Percentiles rank a stretch among this genome's conserved stretches.
Conservation (phyloP, 2,888 invertebrate species). For the Apoda limacodes region DNA sequence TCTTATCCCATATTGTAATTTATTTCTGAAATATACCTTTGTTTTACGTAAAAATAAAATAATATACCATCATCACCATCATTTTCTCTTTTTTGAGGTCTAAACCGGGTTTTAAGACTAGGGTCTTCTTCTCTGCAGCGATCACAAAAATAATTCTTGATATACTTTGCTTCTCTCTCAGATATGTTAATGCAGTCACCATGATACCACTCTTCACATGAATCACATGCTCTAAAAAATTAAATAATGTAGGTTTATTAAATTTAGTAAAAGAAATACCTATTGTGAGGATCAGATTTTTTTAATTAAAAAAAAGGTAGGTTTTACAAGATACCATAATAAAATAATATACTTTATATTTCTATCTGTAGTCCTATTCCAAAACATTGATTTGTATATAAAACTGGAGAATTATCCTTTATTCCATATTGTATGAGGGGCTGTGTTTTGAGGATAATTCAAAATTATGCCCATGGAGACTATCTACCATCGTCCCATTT, state of each 20-base stretch:
- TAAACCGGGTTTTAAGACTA: constrained; percentile 73
- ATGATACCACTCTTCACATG: constrained; percentile 99
- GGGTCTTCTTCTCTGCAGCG: constrained; percentile 87
- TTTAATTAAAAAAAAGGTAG: not conserved
- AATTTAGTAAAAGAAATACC: not conserved
- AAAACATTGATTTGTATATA: too few relatives aligned
- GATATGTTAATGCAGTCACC: constrained; percentile 97
- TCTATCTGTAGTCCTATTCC: too few relatives aligned
- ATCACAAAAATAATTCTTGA: constrained; percentile 93
- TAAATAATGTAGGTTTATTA: not conserved
- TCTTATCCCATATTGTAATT: not conserved
- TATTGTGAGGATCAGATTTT: not conserved
- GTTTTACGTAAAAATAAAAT: too few relatives aligned
- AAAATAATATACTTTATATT: not conserved
- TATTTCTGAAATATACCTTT: too few relatives aligned
- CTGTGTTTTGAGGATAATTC: too few relatives aligned
- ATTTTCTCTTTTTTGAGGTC: constrained; percentile 61
- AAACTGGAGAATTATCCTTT: too few relatives aligned
- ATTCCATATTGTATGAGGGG: too few relatives aligned
- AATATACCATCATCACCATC: constrained; percentile 46
- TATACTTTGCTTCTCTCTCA: constrained; percentile 91
- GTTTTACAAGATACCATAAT: too few relatives aligned
- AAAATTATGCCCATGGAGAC: too few relatives aligned
- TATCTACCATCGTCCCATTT: too few relatives aligned
- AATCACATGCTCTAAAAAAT: constrained; percentile 87